Base-by-base conservation (phyloP, 2,797 vertebrate genomes). In the Danio jaintianensis region DNA sequence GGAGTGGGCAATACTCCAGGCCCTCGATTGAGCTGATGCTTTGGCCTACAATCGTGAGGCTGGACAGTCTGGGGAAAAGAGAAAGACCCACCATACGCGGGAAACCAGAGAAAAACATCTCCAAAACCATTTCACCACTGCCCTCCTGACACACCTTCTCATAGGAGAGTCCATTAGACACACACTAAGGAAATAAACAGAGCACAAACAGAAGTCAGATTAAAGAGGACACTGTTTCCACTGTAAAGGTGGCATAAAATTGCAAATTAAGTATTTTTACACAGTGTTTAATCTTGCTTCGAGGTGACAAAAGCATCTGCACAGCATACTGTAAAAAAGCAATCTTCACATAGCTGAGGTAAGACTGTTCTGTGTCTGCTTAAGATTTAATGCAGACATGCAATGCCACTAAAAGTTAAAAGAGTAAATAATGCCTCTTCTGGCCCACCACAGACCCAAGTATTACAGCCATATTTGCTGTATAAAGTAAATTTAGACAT, bases 51-150 rank as follows among this genome's bases (percentile, higher is more conserved):
- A 97, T 90, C 80, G 92, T 95, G 15, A 97, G 91, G 78, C 88
- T 90, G 63, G 88, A 86, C 80, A 95, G 89, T 56, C 82, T 90
- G 63, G 93, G 94, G 86, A 96, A 97, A 50, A 92, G 90, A 50
- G 93, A 94, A 5, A 94, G 93, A 36, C 93, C 94, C 12, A 93
- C 88, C 89, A 95, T 96, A 64, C 82, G 87, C 0, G 95, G 92
- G 75, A 94, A 95, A 66, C 95, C 94, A 16, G 91, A 94, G 89
- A 97, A 96, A 90, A 96, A 96, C 86, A 96, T 93, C 87, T 97
- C 91, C 85, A 97, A 85, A 56, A 89, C 91, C 55, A 75, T 86
- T 75, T 89, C 78, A 70, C 82, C 85, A 61, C 90, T 82, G 84
- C 92, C 92, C 62, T 95, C 93, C 83, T 93, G 85, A 78, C 83